Evolutionary conservation across 2,797 vertebrate species (phyloP), one percentile per base, ranked within the genome.

Genomic region (Ptychobarbus kaznakovi): DNA sequence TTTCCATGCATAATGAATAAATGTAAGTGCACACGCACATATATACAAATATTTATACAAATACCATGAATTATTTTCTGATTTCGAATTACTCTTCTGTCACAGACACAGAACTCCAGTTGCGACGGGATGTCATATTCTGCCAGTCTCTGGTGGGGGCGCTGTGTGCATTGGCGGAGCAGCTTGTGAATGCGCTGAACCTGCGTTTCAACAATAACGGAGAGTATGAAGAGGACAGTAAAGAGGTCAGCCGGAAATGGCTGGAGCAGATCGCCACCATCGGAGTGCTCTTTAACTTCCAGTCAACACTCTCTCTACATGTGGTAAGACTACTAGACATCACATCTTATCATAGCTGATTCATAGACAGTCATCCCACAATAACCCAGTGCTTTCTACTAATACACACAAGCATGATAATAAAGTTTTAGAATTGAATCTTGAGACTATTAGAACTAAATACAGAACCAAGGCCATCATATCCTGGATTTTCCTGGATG

Each of bases 201-300:
- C 96, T 93, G 46, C 95, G 97, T 40, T 99, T 97, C 93, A 99
- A 99, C 94, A 99, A 99, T 87, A 97, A 97, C 0, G 98, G 98
- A 69, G 98, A 99, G 84, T 99, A 99, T 0, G 97, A 99, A 84
- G 98, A 99, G 82, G 97, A 96, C 91, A 94, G 98, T 94, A 97
- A 97, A 75, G 98, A 99, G 0, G 97, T 97, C 93, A 99, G 98
- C 94, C 96, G 95, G 91, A 99, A 99, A 91, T 99, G 98, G 98
- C 93, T 99, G 89, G 98, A 99, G 91, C 98, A 99, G 91, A 96
- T 98, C 85, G 96, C 97, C 0, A 96, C 92, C 90, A 99, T 98
- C 0, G 98, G 98, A 0, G 96, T 96, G 89, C 92, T 99, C 68
- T 92, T 99, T 74, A 96, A 97, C 94, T 99, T 97, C 92, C 98